These are phyloP conservation scores for Indicator indicator DNA, from an alignment of 2,113 vertebrate species.

Conservation along the genomic window DNA sequence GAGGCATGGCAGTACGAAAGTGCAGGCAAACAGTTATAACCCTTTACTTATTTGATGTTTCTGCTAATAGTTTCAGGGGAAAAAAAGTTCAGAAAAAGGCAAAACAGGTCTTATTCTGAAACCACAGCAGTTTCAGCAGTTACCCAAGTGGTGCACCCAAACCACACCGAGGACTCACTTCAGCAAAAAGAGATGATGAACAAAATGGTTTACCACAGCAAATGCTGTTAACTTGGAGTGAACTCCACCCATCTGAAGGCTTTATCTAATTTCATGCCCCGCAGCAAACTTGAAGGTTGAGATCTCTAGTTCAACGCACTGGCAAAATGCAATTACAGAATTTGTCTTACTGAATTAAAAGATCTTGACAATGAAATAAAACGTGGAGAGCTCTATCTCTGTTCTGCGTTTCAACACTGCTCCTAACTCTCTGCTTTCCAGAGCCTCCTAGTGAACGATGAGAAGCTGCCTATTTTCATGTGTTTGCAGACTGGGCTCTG, in stretches of 20 bases:
- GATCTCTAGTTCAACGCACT: neutral
- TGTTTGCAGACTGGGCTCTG: neutral
- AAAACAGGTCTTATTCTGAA: slow-evolving; percentile 76
- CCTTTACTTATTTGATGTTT: neutral
- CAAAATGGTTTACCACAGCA: slow-evolving; percentile 75
- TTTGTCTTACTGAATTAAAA: neutral
- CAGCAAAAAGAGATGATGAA: slow-evolving; percentile 75
- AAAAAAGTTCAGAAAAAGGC: slow-evolving; percentile 62
- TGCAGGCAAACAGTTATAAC: slow-evolving; percentile 28
- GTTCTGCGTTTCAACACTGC: neutral
- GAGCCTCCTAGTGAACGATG: too few species aligned
- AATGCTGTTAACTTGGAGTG: slow-evolving; percentile 52
- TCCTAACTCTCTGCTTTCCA: neutral
- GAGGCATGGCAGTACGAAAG: neutral
- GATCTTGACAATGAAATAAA: neutral
- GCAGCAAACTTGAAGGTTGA: neutral
- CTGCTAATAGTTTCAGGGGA: slow-evolving; percentile 42
- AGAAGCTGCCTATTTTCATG: neutral
- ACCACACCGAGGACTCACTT: slow-evolving; percentile 76
- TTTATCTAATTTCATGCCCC: slow-evolving; percentile 54
- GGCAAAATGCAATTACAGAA: neutral
- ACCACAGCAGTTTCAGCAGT: slow-evolving; percentile 86
- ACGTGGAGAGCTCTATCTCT: neutral
- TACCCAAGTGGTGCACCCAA: slow-evolving; percentile 80
- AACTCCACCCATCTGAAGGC: slow-evolving; percentile 70